These are phyloP conservation scores for Babyrousa celebensis DNA, from an alignment of 2,797 vertebrate species.

Conservation along the genomic window DNA sequence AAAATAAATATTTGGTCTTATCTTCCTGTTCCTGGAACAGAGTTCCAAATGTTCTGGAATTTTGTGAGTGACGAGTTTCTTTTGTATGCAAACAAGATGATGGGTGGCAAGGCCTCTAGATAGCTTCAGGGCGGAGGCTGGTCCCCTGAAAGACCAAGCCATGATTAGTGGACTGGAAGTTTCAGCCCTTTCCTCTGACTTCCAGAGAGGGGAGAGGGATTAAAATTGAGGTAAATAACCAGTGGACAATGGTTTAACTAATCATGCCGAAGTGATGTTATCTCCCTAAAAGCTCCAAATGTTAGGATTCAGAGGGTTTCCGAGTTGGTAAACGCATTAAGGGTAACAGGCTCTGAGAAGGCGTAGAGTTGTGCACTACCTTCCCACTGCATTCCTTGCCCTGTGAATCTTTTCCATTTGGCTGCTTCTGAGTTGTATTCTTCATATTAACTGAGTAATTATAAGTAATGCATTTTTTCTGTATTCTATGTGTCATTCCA, in stretches of 20 bases:
- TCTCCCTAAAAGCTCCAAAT: background rate
- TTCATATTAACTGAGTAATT: background rate
- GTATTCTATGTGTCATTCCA: background rate
- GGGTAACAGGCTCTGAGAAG: background rate
- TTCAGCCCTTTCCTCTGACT: background rate
- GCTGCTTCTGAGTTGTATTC: too few species aligned
- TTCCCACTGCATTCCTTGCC: too few species aligned
- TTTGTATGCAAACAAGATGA: background rate
- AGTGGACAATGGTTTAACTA: background rate
- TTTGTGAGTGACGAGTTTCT: background rate
- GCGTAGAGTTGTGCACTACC: too few species aligned
- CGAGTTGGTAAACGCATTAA: background rate
- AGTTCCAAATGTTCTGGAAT: background rate
- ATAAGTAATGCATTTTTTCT: background rate
- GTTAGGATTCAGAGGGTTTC: background rate
- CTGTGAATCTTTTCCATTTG: background rate
- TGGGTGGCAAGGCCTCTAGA: background rate
- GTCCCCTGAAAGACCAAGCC: background rate
- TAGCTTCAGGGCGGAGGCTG: background rate
- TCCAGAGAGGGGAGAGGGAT: background rate
- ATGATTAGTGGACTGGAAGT: background rate
- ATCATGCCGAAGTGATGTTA: background rate
- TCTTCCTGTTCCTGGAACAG: background rate
- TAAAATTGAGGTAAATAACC: background rate
- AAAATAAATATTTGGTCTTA: constrained; percentile 3